Conservation (phyloP, 2,888 invertebrate species). For the Chrysodeixis includens region DNA sequence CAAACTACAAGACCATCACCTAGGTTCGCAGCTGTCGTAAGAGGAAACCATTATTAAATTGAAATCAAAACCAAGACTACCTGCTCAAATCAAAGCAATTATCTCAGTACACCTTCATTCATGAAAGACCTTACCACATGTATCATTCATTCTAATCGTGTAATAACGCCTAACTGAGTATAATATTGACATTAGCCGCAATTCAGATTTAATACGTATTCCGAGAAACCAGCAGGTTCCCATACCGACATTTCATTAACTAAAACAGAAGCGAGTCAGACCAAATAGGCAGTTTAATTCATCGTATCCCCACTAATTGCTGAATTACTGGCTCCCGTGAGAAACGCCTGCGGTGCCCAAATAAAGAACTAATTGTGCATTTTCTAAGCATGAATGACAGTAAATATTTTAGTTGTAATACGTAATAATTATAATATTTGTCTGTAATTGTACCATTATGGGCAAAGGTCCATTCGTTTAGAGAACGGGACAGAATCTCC, state of each 20-base stretch:
- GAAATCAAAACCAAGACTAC: background rate
- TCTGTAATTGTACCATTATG: too few relatives aligned
- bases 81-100: conserved; percentile 11
- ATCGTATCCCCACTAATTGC: conserved; percentile 60
- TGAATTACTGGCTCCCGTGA: conserved; percentile 66
- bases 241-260: conserved; percentile 55
- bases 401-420: conserved; percentile 29
- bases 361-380: conserved; percentile 65
- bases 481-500: too few relatives aligned
- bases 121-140: conserved; percentile 13
- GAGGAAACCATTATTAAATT: conserved; percentile 2
- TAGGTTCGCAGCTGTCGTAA: conserved; percentile 15
- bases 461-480: too few relatives aligned
- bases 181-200: conserved; percentile 41
- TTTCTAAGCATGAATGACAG: conserved; percentile 55
- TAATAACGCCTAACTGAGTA: conserved; percentile 8
- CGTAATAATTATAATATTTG: too few relatives aligned
- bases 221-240: conserved; percentile 44
- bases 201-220: conserved; percentile 29
- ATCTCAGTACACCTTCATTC: conserved; percentile 36
- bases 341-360: conserved; percentile 61
- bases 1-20: background rate
- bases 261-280: conserved; percentile 46
- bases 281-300: conserved; percentile 57
- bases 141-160: conserved; percentile 30